Percentiles rank a stretch among this genome's conserved stretches.
Conservation (phyloP, 2,888 invertebrate genomes). For the Megastigmus dorsalis region DNA sequence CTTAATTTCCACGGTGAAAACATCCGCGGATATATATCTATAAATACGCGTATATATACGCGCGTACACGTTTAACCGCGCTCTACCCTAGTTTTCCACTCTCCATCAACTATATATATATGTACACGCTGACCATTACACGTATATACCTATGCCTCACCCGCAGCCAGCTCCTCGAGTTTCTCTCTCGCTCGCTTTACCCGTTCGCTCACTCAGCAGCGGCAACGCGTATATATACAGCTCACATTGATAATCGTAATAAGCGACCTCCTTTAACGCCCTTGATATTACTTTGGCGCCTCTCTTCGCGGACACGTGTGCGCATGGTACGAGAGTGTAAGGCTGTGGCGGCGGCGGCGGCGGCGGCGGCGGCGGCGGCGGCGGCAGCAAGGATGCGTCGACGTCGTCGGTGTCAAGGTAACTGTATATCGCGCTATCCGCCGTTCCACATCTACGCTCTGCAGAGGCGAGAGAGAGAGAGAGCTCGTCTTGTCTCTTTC, state of each 20-base stretch:
- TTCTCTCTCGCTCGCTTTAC: constrained; percentile 21
- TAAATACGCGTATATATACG: no score
- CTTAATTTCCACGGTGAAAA: no score
- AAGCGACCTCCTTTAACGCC: constrained; percentile 41
- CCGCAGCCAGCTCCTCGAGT: neutral
- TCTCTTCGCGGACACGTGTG: no score
- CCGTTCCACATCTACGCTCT: constrained; percentile 61
- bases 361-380: constrained; percentile 46
- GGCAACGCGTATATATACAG: no score
- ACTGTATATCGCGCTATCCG: constrained; percentile 64
- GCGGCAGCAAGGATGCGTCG: constrained; percentile 60
- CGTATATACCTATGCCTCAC: neutral
- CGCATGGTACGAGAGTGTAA: no score
- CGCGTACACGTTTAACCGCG: neutral
- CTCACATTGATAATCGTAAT: constrained; percentile 41
- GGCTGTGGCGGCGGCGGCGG: constrained; percentile 57
- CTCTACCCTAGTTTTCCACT: neutral
- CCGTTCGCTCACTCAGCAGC: no score
- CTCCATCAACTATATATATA: neutral
- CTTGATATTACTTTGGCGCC: constrained; percentile 39
- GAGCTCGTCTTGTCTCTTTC: constrained; percentile 19
- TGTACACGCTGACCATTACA: neutral
- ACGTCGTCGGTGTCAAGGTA: constrained; percentile 61
- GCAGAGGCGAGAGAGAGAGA: neutral
- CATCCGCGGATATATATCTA: no score